These are phyloP conservation scores for Yponomeuta evonymella DNA, from an alignment of 2,888 invertebrate species.

Conservation along the genomic window DNA sequence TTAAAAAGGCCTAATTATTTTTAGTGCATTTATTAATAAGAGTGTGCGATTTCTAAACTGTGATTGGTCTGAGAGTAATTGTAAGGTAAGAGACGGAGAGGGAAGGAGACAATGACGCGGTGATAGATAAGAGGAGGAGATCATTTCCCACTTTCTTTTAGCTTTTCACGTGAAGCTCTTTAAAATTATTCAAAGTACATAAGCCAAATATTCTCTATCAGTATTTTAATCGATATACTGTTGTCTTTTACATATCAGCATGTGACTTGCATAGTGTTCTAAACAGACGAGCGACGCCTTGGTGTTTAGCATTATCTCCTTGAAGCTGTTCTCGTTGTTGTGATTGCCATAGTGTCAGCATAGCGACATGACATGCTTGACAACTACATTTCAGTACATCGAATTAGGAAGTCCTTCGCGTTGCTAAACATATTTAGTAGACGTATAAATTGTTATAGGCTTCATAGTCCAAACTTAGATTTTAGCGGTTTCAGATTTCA, in stretches of 20 bases:
- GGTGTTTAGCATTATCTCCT: conserved; percentile 48
- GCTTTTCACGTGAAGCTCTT: conserved; percentile 51
- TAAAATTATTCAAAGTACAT: conserved; percentile 34
- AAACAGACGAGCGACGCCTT: conserved; percentile 52
- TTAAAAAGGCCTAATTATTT: conserved; percentile 74
- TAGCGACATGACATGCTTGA: conserved; percentile 26
- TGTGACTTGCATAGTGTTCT: conserved; percentile 68
- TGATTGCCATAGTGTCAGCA: conserved; percentile 56
- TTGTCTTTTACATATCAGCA: conserved; percentile 72
- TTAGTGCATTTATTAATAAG: conserved; percentile 67
- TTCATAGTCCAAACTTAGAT: conserved; percentile 43
- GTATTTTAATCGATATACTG: conserved; percentile 63
- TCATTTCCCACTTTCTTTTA: conserved; percentile 29
- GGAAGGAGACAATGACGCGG: conserved; percentile 21
- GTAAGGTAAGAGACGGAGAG: conserved; percentile 34
- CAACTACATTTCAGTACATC: conserved; percentile 37
- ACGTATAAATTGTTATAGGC: conserved; percentile 45
- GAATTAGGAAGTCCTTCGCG: conserved; percentile 23
- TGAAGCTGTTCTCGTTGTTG: conserved; percentile 52
- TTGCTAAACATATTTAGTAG: conserved; percentile 26
- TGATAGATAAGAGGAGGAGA: conserved; percentile 2
- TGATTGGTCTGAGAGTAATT: conserved; percentile 54
- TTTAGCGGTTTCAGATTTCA: conserved; percentile 16
- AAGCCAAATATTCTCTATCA: conserved; percentile 60
- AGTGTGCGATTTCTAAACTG: conserved; percentile 57